phyloP scores from a whole-genome alignment of 2,888 invertebrate genomes.

The Drosophila mulleri region DNA sequence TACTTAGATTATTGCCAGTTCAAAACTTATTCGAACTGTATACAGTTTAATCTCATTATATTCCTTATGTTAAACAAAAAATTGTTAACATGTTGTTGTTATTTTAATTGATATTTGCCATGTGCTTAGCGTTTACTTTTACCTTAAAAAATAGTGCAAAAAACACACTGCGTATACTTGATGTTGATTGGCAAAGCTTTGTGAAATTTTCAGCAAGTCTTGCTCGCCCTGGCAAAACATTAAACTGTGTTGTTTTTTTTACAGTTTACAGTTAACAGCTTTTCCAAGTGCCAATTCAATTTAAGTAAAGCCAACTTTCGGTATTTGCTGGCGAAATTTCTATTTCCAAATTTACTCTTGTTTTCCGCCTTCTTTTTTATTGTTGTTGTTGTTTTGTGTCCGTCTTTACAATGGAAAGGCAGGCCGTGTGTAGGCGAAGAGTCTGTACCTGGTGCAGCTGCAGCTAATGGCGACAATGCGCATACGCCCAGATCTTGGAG shows the following conservation, averaged over 20 bases:
- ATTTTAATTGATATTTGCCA: neutral
- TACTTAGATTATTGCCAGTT: too few relatives aligned
- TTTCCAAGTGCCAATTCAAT: constrained; percentile 47
- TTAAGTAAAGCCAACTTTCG: constrained; percentile 25
- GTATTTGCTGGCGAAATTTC: constrained; percentile 38
- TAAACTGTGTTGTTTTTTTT: constrained; percentile 16
- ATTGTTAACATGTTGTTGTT: neutral
- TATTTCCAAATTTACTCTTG: constrained; percentile 41
- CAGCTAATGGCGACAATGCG: constrained; percentile 74
- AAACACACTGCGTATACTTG: constrained; percentile 47
- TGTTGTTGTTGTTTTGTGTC: too few relatives aligned
- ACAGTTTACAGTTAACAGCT: constrained; percentile 28
- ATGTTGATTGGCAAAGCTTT: constrained; percentile 28
- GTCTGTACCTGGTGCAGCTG: constrained; percentile 26
- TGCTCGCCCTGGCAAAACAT: constrained; percentile 6
- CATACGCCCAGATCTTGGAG: constrained; percentile 66
- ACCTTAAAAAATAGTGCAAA: neutral
- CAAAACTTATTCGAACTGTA: neutral
- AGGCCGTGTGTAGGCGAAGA: constrained; percentile 26
- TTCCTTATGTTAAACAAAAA: neutral
- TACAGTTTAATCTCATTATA: neutral
- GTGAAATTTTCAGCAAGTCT: constrained; percentile 25
- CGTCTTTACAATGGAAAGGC: constrained; percentile 23
- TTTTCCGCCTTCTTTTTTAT: constrained; percentile 15
- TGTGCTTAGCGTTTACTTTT: neutral